Evolutionary conservation across 1,140 invertebrate genomes (phyloP).

Genomic region (Cydia splendana): DNA sequence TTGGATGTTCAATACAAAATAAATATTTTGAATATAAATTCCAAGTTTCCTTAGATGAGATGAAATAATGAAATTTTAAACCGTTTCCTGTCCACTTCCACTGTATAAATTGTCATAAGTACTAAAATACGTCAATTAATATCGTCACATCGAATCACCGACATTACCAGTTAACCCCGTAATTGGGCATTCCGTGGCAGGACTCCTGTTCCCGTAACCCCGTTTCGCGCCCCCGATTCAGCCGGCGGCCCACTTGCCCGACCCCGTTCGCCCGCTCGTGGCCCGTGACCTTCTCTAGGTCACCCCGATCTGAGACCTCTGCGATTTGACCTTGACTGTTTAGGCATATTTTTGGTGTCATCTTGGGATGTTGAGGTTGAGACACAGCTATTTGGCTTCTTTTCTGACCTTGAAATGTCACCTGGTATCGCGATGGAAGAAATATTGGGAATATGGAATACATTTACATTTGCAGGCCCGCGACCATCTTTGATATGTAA

Average conservation of each 20-base stretch:
- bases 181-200: constrained; percentile 2
- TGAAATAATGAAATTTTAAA: too few relatives aligned
- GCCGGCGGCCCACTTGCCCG: background rate
- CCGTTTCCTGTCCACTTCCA: background rate
- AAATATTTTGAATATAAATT: too few relatives aligned
- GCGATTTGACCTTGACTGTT: constrained; percentile 13
- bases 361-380: background rate
- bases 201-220: constrained; percentile 13
- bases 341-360: background rate
- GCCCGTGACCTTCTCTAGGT: constrained; percentile 22
- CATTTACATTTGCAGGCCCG: too few relatives aligned
- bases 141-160: background rate
- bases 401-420: background rate
- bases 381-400: background rate
- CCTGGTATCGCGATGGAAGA: background rate
- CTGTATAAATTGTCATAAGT: background rate
- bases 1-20: too few relatives aligned
- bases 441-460: background rate
- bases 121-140: background rate
- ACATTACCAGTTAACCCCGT: background rate
- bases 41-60: too few relatives aligned
- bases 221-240: background rate
- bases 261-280: constrained; percentile 4
- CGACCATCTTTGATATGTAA: too few relatives aligned
- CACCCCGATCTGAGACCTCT: constrained; percentile 11